Percentiles rank a stretch among this genome's conserved stretches.
These are phyloP conservation scores for Bursaphelenchus mucronatus DNA, from an alignment of 1,140 invertebrate genomes.

Conservation along the genomic window DNA sequence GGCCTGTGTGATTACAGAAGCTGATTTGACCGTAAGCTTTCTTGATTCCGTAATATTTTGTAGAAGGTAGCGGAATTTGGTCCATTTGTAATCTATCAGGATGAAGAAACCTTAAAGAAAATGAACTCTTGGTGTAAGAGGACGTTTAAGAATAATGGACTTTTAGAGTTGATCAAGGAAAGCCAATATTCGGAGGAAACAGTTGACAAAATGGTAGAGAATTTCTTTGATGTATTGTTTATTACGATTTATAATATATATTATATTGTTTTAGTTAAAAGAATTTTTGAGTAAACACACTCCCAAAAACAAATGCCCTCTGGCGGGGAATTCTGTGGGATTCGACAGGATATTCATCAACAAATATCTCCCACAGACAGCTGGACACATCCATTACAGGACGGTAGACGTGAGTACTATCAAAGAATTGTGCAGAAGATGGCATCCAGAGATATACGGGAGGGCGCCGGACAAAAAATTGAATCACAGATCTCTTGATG, in stretches of 20 bases:
- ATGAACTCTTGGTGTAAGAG: slow-evolving; percentile 37
- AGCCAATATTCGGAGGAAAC: slow-evolving; percentile 72
- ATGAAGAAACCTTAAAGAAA: slow-evolving; percentile 17
- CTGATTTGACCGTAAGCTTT: slow-evolving; percentile 20
- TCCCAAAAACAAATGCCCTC: slow-evolving; percentile 66
- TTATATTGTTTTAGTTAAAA: slow-evolving; percentile 65
- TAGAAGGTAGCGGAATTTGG: slow-evolving; percentile 16
- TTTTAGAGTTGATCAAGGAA: slow-evolving; percentile 50
- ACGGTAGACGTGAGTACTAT: slow-evolving; percentile 84
- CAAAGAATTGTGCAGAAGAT: slow-evolving; percentile 68
- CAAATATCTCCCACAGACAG: slow-evolving; percentile 73
- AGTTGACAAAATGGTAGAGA: slow-evolving; percentile 3
- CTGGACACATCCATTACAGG: slow-evolving; percentile 81
- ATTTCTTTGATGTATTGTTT: too few relatives aligned
- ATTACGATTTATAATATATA: neutral
- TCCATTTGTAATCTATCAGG: slow-evolving; percentile 23
- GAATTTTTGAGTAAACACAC: slow-evolving; percentile 71
- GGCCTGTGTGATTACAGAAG: slow-evolving; percentile 27
- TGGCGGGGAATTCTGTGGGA: slow-evolving; percentile 65
- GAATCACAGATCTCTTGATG: slow-evolving; percentile 21
- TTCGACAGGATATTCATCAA: slow-evolving; percentile 75
- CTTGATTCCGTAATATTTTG: neutral
- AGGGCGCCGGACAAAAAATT: slow-evolving; percentile 14
- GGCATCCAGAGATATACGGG: slow-evolving; percentile 20
- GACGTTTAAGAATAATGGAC: slow-evolving; percentile 35